Percentiles rank a stretch among this genome's conserved stretches.
Conservation (phyloP, 2,888 invertebrate species). For the Xanthia togata region DNA sequence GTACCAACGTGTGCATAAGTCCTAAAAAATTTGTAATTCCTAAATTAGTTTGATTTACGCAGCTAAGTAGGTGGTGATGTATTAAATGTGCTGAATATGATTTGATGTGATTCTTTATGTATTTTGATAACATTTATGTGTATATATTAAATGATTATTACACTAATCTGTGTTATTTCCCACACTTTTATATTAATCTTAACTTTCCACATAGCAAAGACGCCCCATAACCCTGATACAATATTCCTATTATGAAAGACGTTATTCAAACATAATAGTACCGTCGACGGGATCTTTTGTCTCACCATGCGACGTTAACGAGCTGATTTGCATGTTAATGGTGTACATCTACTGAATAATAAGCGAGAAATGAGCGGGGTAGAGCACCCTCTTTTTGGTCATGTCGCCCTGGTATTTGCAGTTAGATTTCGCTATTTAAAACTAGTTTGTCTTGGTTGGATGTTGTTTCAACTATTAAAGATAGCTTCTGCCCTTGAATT, state of each 20-base stretch:
- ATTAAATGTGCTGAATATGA: too few species aligned
- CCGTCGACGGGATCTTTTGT: constrained; percentile 57
- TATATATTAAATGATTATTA: too few species aligned
- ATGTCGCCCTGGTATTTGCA: constrained; percentile 42
- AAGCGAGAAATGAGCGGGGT: constrained; percentile 56
- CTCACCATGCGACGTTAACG: constrained; percentile 53
- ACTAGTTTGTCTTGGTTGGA: constrained; percentile 18
- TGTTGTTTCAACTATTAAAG: too few species aligned
- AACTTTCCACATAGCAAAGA: constrained; percentile 1
- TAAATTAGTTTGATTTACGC: too few species aligned
- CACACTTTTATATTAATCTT: background rate
- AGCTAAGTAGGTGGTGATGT: too few species aligned
- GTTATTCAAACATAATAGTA: constrained; percentile 43
- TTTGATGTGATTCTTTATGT: too few species aligned
- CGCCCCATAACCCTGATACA: constrained; percentile 40
- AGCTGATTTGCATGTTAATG: constrained; percentile 66
- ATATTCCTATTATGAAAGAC: constrained; percentile 51
- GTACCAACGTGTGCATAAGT: too few species aligned
- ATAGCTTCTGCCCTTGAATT: too few species aligned
- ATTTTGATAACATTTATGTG: too few species aligned
- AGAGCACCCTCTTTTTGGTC: constrained; percentile 47
- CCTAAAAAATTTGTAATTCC: too few species aligned
- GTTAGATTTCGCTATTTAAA: constrained; percentile 21
- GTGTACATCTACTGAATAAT: constrained; percentile 59
- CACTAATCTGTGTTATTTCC: too few species aligned